phyloP scores from a whole-genome alignment of 2,113 vertebrate genomes.

The Hyla sarda region DNA sequence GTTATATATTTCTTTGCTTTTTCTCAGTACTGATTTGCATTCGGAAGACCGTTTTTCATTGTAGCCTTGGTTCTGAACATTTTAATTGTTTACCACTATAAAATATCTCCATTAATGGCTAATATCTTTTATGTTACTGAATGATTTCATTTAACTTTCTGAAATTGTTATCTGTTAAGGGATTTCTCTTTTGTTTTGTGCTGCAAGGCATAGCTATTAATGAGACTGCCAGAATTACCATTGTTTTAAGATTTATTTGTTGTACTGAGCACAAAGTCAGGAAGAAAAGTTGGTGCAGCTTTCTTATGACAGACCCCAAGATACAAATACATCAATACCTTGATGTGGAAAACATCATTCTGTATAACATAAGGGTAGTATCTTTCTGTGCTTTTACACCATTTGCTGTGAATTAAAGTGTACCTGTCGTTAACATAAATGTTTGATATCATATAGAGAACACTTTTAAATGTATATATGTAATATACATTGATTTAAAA shows the following conservation, averaged over 20 bases:
- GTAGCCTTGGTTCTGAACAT: background rate
- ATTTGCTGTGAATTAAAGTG: too few species aligned
- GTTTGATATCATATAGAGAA: too few species aligned
- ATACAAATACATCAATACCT: background rate
- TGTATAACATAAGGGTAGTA: background rate
- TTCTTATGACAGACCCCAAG: conserved; percentile 66
- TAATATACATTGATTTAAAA: too few species aligned
- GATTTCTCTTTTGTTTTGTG: conserved; percentile 64
- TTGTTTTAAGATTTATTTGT: conserved; percentile 70
- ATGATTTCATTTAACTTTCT: conserved; percentile 23
- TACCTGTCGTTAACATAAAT: too few species aligned
- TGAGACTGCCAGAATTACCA: conserved; percentile 67
- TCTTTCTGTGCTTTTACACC: background rate
- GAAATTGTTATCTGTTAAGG: conserved; percentile 49
- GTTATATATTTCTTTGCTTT: conserved; percentile 24
- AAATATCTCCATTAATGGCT: conserved; percentile 45
- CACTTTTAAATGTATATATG: too few species aligned
- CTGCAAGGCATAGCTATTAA: conserved; percentile 66
- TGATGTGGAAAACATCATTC: background rate
- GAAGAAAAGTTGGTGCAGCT: conserved; percentile 63
- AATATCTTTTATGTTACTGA: conserved; percentile 49
- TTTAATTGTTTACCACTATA: conserved; percentile 48
- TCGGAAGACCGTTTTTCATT: conserved; percentile 23
- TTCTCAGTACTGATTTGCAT: conserved; percentile 11
- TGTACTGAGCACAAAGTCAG: conserved; percentile 66